A percentile compares a stretch with the other conserved stretches of the same genome.
Evolutionary conservation across 1,140 invertebrate genomes (phyloP).

Genomic region (Nautilus pompilius): DNA sequence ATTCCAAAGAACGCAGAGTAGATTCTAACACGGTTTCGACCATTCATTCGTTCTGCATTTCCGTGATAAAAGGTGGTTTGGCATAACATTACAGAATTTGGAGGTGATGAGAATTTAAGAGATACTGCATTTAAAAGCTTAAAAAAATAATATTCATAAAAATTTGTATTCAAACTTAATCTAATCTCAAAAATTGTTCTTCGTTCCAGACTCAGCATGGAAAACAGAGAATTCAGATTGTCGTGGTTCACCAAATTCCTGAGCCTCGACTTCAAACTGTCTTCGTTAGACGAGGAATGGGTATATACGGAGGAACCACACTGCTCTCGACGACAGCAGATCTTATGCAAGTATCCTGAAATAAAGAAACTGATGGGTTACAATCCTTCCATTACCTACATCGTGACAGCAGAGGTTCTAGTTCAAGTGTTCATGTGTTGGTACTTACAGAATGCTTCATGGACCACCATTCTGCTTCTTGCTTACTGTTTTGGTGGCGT

Average conservation of each 20-base stretch:
- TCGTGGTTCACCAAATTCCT: conserved; percentile 28
- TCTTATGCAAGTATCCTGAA: conserved; percentile 52
- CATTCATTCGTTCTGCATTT: no score
- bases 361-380: conserved; percentile 54
- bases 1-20: no score
- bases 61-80: no score
- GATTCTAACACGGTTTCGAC: no score
- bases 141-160: no score
- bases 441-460: conserved; percentile 38
- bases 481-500: conserved; percentile 48
- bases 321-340: conserved; percentile 39
- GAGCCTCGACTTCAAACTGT: conserved; percentile 20
- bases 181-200: no score
- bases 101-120: no score
- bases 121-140: no score
- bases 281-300: conserved; percentile 29
- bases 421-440: conserved; percentile 41
- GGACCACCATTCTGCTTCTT: conserved; percentile 35
- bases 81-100: no score
- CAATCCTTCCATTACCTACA: conserved; percentile 43
- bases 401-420: conserved; percentile 31
- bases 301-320: conserved; percentile 49
- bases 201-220: no score
- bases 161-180: no score
- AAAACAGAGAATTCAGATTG: no score